These are phyloP conservation scores for Tonatia bakeri DNA, from an alignment of 2,113 vertebrate genomes.

Conservation along the genomic window DNA sequence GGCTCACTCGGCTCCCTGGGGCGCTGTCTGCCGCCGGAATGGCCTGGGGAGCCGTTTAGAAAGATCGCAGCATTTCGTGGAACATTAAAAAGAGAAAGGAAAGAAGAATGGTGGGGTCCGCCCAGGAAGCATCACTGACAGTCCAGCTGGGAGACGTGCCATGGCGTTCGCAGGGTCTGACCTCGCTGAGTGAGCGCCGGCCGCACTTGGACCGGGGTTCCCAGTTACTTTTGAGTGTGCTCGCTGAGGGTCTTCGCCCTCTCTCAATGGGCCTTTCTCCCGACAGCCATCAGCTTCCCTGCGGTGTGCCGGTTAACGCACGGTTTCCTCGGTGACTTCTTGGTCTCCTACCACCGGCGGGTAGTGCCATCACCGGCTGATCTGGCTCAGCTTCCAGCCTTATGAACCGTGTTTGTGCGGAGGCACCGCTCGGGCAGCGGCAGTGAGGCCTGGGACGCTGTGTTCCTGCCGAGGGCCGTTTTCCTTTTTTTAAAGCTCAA, in stretches of 20 bases:
- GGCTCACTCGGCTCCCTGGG: too few relatives aligned
- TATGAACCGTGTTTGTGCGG: not conserved
- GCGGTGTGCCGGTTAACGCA: not conserved
- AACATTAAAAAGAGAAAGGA: not conserved
- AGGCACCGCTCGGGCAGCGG: too few relatives aligned
- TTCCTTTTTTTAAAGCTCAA: not conserved
- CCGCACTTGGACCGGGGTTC: not conserved
- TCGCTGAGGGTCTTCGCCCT: rapidly evolving
- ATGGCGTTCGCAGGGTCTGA: not conserved
- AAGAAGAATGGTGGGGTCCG: not conserved
- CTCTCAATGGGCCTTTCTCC: not conserved
- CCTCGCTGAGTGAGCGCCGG: not conserved
- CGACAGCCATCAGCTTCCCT: not conserved
- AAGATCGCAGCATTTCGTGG: not conserved
- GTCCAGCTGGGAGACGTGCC: not conserved
- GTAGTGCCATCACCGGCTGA: not conserved
- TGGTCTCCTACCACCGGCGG: not conserved
- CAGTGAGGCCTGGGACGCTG: rapidly evolving
- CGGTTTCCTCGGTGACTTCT: not conserved
- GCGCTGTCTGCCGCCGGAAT: too few relatives aligned
- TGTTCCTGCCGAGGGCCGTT: not conserved
- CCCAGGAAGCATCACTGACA: not conserved
- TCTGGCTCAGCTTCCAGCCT: not conserved
- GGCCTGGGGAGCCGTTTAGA: not conserved
- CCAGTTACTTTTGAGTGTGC: not conserved